phyloP scores from a whole-genome alignment of 2,113 vertebrate species.

The Tursiops truncatus region DNA sequence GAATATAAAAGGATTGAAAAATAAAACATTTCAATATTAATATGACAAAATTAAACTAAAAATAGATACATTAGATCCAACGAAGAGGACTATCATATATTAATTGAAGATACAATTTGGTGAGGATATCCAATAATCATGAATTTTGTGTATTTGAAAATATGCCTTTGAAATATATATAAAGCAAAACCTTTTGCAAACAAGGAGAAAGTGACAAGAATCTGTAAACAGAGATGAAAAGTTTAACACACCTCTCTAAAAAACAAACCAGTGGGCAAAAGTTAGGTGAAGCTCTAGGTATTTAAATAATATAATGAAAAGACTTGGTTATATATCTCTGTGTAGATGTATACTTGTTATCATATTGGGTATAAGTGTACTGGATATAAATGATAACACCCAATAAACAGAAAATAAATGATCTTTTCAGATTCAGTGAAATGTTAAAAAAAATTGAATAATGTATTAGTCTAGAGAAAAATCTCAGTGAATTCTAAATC shows the following conservation, averaged over 20 bases:
- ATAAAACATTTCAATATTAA: neutral
- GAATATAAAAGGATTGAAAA: neutral
- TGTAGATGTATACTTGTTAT: neutral
- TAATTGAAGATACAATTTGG: neutral
- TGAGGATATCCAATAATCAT: neutral
- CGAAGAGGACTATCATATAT: neutral
- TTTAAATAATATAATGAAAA: neutral
- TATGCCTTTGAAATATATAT: neutral
- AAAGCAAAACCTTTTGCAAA: neutral
- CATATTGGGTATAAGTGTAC: neutral
- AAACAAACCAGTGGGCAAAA: neutral
- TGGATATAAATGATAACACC: neutral
- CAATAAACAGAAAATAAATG: neutral
- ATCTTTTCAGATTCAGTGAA: neutral
- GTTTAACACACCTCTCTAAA: neutral
- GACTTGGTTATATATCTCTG: neutral
- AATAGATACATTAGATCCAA: neutral
- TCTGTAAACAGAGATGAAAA: neutral
- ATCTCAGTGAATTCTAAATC: neutral
- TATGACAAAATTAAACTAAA: neutral
- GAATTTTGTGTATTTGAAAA: neutral
- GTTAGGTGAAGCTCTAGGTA: neutral
- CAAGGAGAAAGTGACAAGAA: neutral
- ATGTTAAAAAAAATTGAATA: neutral
- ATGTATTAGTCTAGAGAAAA: neutral